Conservation (phyloP, 2,113 vertebrate genomes). For the Benitochromis conjunctus region DNA sequence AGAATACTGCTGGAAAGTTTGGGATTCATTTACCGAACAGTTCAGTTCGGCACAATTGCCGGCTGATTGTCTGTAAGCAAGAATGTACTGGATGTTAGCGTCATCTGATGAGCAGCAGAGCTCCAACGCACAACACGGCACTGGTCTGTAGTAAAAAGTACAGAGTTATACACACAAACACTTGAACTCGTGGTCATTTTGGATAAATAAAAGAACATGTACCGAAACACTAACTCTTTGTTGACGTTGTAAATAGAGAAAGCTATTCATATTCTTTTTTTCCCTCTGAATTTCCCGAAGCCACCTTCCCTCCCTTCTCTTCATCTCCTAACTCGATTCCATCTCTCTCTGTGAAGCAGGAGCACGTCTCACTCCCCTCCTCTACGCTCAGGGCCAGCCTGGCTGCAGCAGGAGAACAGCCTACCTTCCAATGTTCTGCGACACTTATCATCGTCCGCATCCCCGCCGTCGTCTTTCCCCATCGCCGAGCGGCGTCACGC, state of each 20-base stretch:
- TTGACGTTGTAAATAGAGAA: constrained; percentile 24
- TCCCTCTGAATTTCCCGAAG: constrained; percentile 14
- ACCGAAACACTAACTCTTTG: constrained; percentile 21
- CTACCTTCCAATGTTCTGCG: constrained; percentile 22
- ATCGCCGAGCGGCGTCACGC: background rate
- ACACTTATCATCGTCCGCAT: constrained; percentile 78
- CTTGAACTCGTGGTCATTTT: constrained; percentile 32
- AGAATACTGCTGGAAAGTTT: constrained; percentile 43
- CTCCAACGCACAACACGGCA: background rate
- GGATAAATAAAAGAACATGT: constrained; percentile 46
- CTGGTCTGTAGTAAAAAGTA: constrained; percentile 1
- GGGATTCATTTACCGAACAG: background rate
- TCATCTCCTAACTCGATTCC: background rate
- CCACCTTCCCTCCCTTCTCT: constrained; percentile 23
- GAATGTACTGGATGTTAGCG: background rate
- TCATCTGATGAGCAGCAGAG: background rate
- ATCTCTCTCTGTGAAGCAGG: background rate
- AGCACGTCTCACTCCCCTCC: background rate
- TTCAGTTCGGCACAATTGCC: background rate
- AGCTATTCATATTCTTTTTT: background rate
- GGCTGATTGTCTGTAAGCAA: constrained; percentile 67
- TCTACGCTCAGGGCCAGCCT: constrained; percentile 85
- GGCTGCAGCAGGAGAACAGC: constrained; percentile 71
- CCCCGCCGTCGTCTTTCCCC: constrained; percentile 64
- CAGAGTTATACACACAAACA: background rate